Base-by-base conservation (phyloP, 2,113 vertebrate species). In the Passer montanus region DNA sequence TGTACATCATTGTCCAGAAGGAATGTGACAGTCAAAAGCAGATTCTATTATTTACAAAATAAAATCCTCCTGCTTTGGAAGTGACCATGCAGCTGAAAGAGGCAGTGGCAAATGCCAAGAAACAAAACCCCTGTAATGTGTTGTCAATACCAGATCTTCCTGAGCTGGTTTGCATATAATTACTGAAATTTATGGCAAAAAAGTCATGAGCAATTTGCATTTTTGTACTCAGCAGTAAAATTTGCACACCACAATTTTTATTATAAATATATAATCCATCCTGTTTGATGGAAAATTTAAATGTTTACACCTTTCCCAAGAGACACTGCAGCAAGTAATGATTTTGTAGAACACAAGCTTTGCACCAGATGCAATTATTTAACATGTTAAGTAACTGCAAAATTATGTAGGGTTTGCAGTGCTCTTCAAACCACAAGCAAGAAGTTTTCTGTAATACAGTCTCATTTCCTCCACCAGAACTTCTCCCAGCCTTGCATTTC, bases 321-420 rank as follows among this genome's bases (percentile, higher is more conserved):
- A 58, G 94, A 87, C 27, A 21, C 8, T 20, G 43, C 43, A 85
- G 50, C 84, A 72, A 91, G 56, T 7, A 53, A 68, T 21, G 46
- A 28, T 87, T 95, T 79, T 85, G 87, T 43, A 85, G 46, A 82
- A 83, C 5, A 19, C 44, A 68, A 87, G 55, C 69, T 87, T 92
- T 77, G 44, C 59, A 69, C 76, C 66, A 67, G 83, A 84, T 82
- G 66, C 89, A 91, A 90, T 90, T 77, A 79, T 47, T 94, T 74
- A 91, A 80, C 79, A 44, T 58, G 63, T 83, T 74, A 84, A 93
- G 50, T 58, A 86, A 85, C 68, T 74, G 58, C 66, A 89, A 46
- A 76, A 89, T 85, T 73, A 66, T 3, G 30, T n/a, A 43, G 66
- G 49, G 37, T 16, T 82, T 90, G 78, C 67, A 76, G 35, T 0